Base-by-base conservation (phyloP, 1,140 invertebrate genomes). In the Drosophila azteca region DNA sequence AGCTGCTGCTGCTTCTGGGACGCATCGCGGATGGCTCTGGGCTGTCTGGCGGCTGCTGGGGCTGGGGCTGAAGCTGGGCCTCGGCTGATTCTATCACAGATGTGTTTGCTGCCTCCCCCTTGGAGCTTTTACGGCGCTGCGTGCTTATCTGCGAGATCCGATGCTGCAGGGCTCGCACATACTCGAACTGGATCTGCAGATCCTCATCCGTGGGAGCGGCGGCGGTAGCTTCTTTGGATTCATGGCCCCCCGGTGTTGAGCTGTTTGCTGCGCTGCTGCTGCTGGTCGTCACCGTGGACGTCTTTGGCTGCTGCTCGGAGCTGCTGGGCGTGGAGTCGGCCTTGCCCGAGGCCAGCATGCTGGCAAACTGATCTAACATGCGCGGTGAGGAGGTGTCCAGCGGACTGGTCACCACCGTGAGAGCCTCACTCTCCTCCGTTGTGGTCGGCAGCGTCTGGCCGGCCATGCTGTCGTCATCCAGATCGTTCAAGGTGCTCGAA, bases 71-170 rank as follows among this genome's bases (percentile, higher is more conserved):
- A 8, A 48, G 29, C 48, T 53, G 70, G 20, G 57, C 61, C 49
- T 73, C 61, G 20, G 20, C 51, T 5, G 65, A 39, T 60, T 91
- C 90, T 91, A 91, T 91, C 89, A 91, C 90, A 91, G 89, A 76
- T 89, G 79, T 53, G 48, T 66, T 91, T 43, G 62, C 92, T 26
- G 65, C 92, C 29, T 93, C 91, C 0, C 83, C 90, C 68, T 94
- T 94, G 2, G 93, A 93, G 51, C 92, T 94, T 73, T 94, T 94
- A 29, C 94, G 91, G 46, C 94, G 92, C 2, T 94, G 94, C 82
- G 95, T 95, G 50, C 94, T 94, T 64, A 96, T 96, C 71, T 96
- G 95, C 3, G 95, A 94, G 49, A 95, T 94, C 82, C 95, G 93
- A 24, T 94, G 95, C 81, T 95, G 94, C 24, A 96, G 81, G 22